Conservation (phyloP, 2,797 vertebrate genomes). For the Uromys caudimaculatus region DNA sequence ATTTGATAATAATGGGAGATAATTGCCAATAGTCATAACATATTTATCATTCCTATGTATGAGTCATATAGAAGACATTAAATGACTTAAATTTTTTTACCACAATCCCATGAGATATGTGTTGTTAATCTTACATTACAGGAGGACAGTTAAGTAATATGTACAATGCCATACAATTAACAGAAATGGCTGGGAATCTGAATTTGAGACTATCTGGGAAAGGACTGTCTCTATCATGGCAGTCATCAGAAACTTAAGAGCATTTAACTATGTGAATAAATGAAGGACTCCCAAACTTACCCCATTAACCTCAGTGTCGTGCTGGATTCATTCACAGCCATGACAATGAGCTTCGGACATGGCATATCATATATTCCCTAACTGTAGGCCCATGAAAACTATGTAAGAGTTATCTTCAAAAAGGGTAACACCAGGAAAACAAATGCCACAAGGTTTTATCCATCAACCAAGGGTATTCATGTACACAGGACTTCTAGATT, state of each 20-base stretch:
- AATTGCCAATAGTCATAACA: not conserved
- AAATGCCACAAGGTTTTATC: not conserved
- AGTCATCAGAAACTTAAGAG: not conserved
- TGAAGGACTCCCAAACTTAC: not conserved
- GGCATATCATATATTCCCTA: not conserved
- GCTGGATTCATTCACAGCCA: not conserved
- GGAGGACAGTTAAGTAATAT: not conserved
- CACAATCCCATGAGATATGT: not conserved
- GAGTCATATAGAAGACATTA: constrained; percentile 3
- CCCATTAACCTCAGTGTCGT: not conserved
- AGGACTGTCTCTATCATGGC: not conserved
- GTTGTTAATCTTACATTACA: constrained; percentile 10
- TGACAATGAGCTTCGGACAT: not conserved
- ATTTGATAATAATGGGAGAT: not conserved
- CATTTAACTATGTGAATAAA: not conserved
- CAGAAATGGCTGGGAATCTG: not conserved
- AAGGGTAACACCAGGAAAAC: not conserved
- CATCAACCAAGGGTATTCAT: not conserved
- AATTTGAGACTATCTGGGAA: not conserved
- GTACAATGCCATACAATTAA: not conserved
- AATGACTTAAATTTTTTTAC: constrained; percentile 42
- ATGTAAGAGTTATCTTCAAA: not conserved
- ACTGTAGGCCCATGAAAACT: not conserved
- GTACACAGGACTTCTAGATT: not conserved
- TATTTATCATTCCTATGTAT: not conserved